phyloP scores from a whole-genome alignment of 2,888 invertebrate species.

The Diplolepis rosae region DNA sequence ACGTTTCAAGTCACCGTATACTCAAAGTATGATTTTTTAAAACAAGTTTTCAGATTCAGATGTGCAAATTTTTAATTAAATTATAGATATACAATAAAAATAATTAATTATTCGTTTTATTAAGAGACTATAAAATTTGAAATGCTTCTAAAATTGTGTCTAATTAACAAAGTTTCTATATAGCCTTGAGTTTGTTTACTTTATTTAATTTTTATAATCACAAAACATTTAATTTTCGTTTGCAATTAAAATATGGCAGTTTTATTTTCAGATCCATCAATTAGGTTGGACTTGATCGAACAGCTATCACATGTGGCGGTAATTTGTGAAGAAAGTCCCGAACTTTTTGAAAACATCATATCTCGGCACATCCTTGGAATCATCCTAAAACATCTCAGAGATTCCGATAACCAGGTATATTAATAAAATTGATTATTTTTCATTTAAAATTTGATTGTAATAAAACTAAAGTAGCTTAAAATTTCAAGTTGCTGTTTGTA shows the following conservation, averaged over 20 bases:
- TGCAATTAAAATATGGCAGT: constrained; percentile 4
- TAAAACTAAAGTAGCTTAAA: not conserved
- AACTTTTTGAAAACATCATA: constrained; percentile 73
- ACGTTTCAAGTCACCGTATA: not conserved
- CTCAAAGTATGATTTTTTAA: not conserved
- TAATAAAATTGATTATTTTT: not conserved
- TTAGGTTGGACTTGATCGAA: constrained; percentile 80
- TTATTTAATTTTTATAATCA: not conserved
- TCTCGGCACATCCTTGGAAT: constrained; percentile 78
- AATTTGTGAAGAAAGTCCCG: constrained; percentile 77
- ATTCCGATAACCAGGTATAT: constrained; percentile 77
- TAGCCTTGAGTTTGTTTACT: not conserved
- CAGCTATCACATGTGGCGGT: constrained; percentile 81
- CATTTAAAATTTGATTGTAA: not conserved
- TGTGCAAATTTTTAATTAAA: not conserved
- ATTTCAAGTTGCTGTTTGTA: too few relatives aligned
- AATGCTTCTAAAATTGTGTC: too few relatives aligned
- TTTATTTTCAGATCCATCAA: constrained; percentile 76
- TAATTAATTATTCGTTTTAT: not conserved
- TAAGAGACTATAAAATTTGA: too few relatives aligned
- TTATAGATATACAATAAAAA: not conserved
- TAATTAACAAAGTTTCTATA: not conserved
- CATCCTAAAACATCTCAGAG: constrained; percentile 78
- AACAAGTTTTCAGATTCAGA: not conserved
- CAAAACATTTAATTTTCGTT: constrained; percentile 4